Evolutionary conservation across 1,140 invertebrate genomes (phyloP), one percentile per base, ranked within the genome.

Genomic region (Cherax quadricarinatus): DNA sequence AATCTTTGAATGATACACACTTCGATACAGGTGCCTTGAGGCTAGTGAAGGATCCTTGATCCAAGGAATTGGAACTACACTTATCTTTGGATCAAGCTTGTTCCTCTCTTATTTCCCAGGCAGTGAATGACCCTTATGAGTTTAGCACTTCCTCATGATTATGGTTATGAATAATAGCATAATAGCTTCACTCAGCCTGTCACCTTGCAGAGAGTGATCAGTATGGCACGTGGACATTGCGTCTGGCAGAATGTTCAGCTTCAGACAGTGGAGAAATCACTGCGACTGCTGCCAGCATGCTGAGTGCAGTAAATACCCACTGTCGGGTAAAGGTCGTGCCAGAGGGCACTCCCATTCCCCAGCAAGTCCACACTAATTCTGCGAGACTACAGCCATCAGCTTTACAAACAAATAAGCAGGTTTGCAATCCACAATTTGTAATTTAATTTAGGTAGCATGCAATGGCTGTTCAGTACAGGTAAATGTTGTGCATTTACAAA

Each of bases 181-280:
- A 73, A 73, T 73, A 73, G n/a, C 0, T 73, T 73, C 7, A 7
- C 1, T 73, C 6, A 12, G 16, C n/a, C 9, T 70, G 6, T 73
- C 60, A 78, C 51, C n/a, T n/a, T n/a, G n/a, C 73, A 94, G 93
- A 90, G 83, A 91, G 82, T 73, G 92, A 94, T 83, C 92, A 93
- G 51, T 93, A 93, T 84, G 93, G 93, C n/a, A 92, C 92, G 24
- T 94, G 93, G 93, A 92, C 81, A 49, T n/a, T 94, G 48, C 70
- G 78, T 4, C 21, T 94, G 18, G 51, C 18, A 14, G 81, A 89
- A 24, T 78, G 91, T 24, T 10, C 75, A 1, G 4, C n/a, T 66
- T 3, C 62, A 14, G 93, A 90, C 78, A 70, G 70, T 53, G 86
- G 86, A 1, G 62, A 91, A 62, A 51, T 89, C 84, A 83, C 66